Evolutionary conservation across 2,113 vertebrate species (phyloP), one percentile per base, ranked within the genome.

Genomic region (Pituophis catenifer): DNA sequence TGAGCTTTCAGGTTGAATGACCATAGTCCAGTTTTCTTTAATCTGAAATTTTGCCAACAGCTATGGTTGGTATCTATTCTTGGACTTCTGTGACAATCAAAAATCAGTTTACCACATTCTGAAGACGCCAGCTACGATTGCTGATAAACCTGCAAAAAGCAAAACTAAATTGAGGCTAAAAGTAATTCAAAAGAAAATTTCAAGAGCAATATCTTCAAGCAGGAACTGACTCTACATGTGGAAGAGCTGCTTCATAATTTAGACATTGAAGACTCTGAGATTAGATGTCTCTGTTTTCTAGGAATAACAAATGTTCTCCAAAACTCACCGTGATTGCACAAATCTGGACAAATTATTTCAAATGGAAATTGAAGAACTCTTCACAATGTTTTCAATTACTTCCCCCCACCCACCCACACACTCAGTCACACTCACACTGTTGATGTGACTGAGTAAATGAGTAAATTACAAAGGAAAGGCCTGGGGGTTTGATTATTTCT

Each of bases 361-460:
- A 86, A 65, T 62, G 29, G 81, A 58, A 65, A 62, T 59, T 53
- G 75, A 93, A 86, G 75, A 93, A 50, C 55, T 17, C 89, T 93
- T 93, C 92, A 90, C 11, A 89, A 81, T 85, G 62, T 70, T 89
- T 89, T 92, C 65, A 81, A 8, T 93, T n/a, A 90, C 11, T 53
- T 5, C 15, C 52, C 59, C 44, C 89, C 38, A 44, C 38, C 44
- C 44, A 48, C 44, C 3, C 44, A 48, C 44, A 0, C 62, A 33
- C n/a, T n/a, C n/a, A n/a, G n/a, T n/a, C 65, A 7, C 5, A 6
- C 29, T n/a, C 86, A 88, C 86, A 92, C 50, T 33, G 8, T 54
- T 89, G 92, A 62, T 93, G 12, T 44, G 38, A 44, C 38, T 44
- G 38, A 44, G 38, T 44, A 44, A 44, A 44, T 89, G 48, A 26